Evolutionary conservation across 2,797 vertebrate species (phyloP), one percentile per base, ranked within the genome.

Genomic region (Podargus strigoides): DNA sequence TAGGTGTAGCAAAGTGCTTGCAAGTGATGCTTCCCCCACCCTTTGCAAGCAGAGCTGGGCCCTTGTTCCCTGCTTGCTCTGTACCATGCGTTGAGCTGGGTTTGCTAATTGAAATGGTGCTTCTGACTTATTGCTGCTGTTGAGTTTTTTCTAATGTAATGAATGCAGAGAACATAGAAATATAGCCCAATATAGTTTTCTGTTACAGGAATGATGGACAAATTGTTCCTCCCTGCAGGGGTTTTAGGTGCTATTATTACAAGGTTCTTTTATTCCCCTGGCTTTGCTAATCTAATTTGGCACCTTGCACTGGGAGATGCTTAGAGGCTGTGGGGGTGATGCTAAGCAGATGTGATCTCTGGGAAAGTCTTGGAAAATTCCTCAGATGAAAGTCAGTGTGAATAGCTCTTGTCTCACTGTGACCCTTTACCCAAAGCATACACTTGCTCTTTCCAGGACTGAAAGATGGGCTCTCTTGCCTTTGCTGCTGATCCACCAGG

Each of bases 41-140:
- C 4, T 22, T 9, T 4, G 27, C n/a, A 3, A 7, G 42, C 47
- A 36, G 49, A 62, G 21, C 22, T 3, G 14, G 28, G n/a, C 22
- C 22, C 34, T 55, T 16, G 26, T 49, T 22, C 39, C 36, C 17
- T 46, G 37, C 26, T 10, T 58, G 53, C n/a, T 62, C 1, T 9
- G 14, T 60, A 28, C 44, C 1, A 0, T 36, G 10, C 1, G 0
- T 32, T 1, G 1, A 18, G 47, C 46, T 87, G 78, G 8, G 28
- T 62, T 77, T 73, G 32, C 53, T 9, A 4, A 4, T 34, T 55
- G 10, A 14, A 32, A 32, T 1, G 4, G 34, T 47, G 30, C 66
- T 70, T 67, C 76, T 79, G 63, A 47, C 7, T 28, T 23, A 3
- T 5, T 66, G 64, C n/a, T 77, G n/a, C 49, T 59, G 9, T 18